A percentile compares a stretch with the other conserved stretches of the same genome.
Conservation (phyloP, 2,888 invertebrate genomes). For the Cylloceria caligata region DNA sequence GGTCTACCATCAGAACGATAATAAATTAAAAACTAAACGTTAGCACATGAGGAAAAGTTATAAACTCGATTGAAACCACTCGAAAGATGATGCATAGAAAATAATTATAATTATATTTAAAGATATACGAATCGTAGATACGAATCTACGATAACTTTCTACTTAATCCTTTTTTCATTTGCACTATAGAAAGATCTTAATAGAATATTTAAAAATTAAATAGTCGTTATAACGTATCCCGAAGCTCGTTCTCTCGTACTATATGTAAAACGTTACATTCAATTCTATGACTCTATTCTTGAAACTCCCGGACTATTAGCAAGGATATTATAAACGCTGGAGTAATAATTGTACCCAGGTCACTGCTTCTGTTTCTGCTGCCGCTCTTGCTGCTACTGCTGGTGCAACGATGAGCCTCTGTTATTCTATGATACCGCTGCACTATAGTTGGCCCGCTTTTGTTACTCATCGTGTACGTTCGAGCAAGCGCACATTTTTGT, state of each 20-base stretch:
- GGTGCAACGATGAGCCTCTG: slow-evolving; percentile 10
- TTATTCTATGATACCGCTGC: slow-evolving; percentile 29
- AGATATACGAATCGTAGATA: too few species aligned
- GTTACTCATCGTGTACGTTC: slow-evolving; percentile 17
- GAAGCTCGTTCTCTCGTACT: slow-evolving; percentile 3
- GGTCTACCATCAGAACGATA: background rate
- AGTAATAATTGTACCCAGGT: slow-evolving; percentile 55
- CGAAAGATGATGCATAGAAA: too few species aligned
- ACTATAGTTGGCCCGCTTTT: slow-evolving; percentile 42
- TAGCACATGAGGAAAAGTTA: background rate
- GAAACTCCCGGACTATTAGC: slow-evolving; percentile 61
- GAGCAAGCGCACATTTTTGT: slow-evolving; percentile 12
- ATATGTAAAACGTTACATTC: slow-evolving; percentile 50
- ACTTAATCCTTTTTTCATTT: slow-evolving; percentile 16
- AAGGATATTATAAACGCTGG: slow-evolving; percentile 58
- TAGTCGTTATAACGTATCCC: slow-evolving; percentile 24
- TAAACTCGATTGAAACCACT: too few species aligned
- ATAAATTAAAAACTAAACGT: background rate
- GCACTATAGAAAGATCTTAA: slow-evolving; percentile 22
- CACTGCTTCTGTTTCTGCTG: slow-evolving; percentile 27
- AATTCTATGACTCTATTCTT: slow-evolving; percentile 54
- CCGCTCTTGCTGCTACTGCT: slow-evolving; percentile 18
- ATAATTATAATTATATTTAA: too few species aligned
- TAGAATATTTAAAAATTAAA: slow-evolving; percentile 54
- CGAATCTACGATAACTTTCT: background rate